Base-by-base conservation (phyloP, 2,888 invertebrate genomes). In the Melangyna quadrimaculata region DNA sequence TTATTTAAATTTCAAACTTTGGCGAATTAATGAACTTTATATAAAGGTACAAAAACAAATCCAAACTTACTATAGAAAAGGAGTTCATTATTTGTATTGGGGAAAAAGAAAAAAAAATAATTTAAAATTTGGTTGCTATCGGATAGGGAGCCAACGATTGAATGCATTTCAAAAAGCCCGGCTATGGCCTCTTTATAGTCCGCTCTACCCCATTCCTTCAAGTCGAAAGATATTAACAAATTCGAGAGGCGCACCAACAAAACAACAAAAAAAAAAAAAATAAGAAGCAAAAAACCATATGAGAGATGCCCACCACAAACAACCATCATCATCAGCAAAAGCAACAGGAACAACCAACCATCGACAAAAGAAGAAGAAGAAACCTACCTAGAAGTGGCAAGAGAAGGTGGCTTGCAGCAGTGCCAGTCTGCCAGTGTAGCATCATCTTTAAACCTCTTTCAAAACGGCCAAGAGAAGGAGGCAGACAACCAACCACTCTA, bases 11-110 rank as follows among this genome's bases (percentile, higher is more conserved):
- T n/a, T 40, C n/a, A 24, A 48, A 29, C 12, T 57, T 65, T 70
- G 63, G 51, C 75, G 69, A 63, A 35, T 72, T 43, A 22, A 24
- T 57, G 9, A 22, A 24, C 51, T 48, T 45, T n/a, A 9, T 0
- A 8, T 9, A 29, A 29, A 29, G 6, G n/a, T n/a, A 40, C 12
- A 43, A 45, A 10, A 37, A 19, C 4, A 35, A 35, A 10, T 9
- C 53, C 35, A 43, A 83, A 91, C 92, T 92, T 91, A 92, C 92
- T 92, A 92, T 92, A 89, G 91, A 91, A 90, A 92, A 92, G 92
- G 92, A 92, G 91, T 92, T 92, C 92, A 92, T 92, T 91, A 90
- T 91, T 89, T 90, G 90, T 91, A 90, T 90, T 90, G 90, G 90
- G 91, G 90, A 89, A 90, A 88, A 90, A 89, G 89, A 90, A 89